A percentile compares a stretch with the other conserved stretches of the same genome.
These are phyloP conservation scores for Sycophaga agraensis DNA, from an alignment of 1,140 invertebrate genomes.

Conservation along the genomic window DNA sequence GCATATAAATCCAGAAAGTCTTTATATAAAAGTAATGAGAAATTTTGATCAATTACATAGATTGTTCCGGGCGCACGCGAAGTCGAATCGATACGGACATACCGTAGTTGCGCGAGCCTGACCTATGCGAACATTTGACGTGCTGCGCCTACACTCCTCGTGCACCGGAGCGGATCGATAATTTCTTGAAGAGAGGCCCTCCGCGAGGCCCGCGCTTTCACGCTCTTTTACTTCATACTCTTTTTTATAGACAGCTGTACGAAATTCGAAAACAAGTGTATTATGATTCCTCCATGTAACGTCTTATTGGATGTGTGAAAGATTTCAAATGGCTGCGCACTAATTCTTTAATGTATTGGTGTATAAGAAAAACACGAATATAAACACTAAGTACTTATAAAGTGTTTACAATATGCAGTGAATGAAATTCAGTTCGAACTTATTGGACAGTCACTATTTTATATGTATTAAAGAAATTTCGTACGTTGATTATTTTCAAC, in stretches of 20 bases:
- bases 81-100: background rate
- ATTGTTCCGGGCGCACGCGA: background rate
- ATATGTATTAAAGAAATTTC: too few relatives aligned
- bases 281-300: background rate
- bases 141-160: slow-evolving; percentile 2
- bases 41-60: slow-evolving; percentile 2
- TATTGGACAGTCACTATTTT: too few relatives aligned
- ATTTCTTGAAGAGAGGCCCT: background rate
- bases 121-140: slow-evolving; percentile 3
- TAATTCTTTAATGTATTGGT: too few relatives aligned
- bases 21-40: too few relatives aligned
- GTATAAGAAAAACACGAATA: background rate
- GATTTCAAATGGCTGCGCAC: too few relatives aligned
- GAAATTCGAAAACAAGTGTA: background rate
- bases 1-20: too few relatives aligned
- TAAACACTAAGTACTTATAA: background rate
- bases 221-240: background rate
- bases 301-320: too few relatives aligned
- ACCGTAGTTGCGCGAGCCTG: slow-evolving; percentile 5
- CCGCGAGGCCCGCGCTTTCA: slow-evolving; percentile 2
- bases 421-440: too few relatives aligned
- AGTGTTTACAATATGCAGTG: background rate
- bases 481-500: too few relatives aligned
- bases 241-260: too few relatives aligned
- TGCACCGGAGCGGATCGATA: slow-evolving; percentile 5